Evolutionary conservation across 2,888 invertebrate species (phyloP).

Genomic region (Rutpela maculata): DNA sequence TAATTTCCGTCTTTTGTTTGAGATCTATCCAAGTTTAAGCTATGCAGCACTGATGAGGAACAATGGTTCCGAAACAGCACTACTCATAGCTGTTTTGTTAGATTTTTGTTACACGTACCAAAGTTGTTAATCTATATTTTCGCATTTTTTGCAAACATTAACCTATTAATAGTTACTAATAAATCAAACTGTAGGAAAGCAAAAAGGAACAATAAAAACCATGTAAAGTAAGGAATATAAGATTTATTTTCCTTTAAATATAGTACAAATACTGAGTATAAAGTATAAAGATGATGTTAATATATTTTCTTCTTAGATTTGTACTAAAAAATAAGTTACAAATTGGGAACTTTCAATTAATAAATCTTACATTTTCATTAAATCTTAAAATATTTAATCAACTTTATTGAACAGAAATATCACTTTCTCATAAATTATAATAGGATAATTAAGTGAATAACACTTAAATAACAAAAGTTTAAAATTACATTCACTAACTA

Average conservation of each 20-base stretch:
- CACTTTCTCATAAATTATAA: not conserved
- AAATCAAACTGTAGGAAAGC: not conserved
- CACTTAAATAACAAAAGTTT: not conserved
- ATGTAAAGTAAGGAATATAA: constrained; percentile 6
- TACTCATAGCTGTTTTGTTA: too few species aligned
- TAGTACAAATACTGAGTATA: constrained; percentile 5
- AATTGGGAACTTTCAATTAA: not conserved
- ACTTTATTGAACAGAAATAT: not conserved
- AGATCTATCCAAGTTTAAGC: too few species aligned
- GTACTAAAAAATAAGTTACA: constrained; percentile 1
- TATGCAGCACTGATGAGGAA: too few species aligned
- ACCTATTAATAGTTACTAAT: not conserved
- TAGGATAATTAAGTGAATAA: not conserved
- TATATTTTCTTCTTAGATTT: constrained; percentile 9
- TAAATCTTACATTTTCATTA: constrained; percentile 1
- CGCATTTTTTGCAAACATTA: too few species aligned
- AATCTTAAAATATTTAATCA: constrained; percentile 7
- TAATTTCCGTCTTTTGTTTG: too few species aligned
- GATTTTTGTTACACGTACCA: too few species aligned
- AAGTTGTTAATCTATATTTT: too few species aligned
- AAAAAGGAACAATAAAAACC: not conserved
- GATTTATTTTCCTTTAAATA: constrained; percentile 28
- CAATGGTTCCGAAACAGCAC: too few species aligned
- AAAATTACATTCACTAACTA: constrained; percentile 12
- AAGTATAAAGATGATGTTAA: constrained; percentile 9